Percentiles rank a stretch among this genome's conserved stretches.
phyloP scores from a whole-genome alignment of 1,140 invertebrate genomes.

The Drosophila eugracilis region DNA sequence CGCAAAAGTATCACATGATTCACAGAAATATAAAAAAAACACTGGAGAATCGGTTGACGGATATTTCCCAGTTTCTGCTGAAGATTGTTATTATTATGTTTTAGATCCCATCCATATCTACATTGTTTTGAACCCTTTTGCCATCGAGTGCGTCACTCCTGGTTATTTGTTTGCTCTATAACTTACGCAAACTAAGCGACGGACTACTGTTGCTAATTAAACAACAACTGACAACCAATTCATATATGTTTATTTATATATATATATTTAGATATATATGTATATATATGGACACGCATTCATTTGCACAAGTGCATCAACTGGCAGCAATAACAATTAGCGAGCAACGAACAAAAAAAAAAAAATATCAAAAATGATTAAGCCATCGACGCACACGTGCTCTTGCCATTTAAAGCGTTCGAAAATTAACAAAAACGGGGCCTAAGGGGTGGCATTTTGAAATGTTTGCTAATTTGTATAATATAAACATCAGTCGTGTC shows the following conservation, averaged over 20 bases:
- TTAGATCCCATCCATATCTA: constrained; percentile 1
- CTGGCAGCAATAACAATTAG: constrained; percentile 24
- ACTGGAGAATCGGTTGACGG: neutral
- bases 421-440: neutral
- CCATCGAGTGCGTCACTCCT: constrained; percentile 45
- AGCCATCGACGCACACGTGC: constrained; percentile 32
- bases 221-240: constrained; percentile 21
- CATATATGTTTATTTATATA: constrained; percentile 1
- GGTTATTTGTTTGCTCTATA: constrained; percentile 49
- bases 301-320: constrained; percentile 49
- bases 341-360: neutral
- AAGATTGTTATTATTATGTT: constrained; percentile 9
- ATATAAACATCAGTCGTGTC: neutral
- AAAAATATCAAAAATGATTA: constrained; percentile 35
- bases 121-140: neutral
- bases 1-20: constrained; percentile 14
- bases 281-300: constrained; percentile 23
- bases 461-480: constrained; percentile 35
- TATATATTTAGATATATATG: no score
- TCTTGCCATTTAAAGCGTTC: constrained; percentile 22
- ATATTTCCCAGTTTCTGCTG: no score
- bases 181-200: constrained; percentile 54
- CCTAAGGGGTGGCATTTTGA: constrained; percentile 5
- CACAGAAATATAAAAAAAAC: no score
- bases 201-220: constrained; percentile 36